These are phyloP conservation scores for Sebastes trivittatus DNA, from an alignment of 2,797 vertebrate genomes.

Conservation along the genomic window DNA sequence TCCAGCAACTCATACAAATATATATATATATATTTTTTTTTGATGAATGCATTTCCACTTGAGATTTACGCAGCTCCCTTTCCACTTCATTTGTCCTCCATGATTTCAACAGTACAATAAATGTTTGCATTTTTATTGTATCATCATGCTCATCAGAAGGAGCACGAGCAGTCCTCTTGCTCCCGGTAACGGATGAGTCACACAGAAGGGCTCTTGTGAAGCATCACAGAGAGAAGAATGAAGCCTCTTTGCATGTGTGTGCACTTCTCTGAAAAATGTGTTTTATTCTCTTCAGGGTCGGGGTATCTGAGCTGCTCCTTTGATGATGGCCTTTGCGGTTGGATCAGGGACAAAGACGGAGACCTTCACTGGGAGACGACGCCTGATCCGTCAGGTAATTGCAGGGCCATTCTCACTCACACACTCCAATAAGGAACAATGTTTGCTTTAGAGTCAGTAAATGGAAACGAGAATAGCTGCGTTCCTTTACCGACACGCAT, in stretches of 20 bases:
- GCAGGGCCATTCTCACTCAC: background rate
- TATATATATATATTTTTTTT: too few species aligned
- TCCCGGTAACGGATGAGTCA: background rate
- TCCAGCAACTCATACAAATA: background rate
- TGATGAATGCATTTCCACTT: constrained; percentile 7
- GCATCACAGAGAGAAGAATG: background rate
- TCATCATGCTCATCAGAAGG: constrained; percentile 13
- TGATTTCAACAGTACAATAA: constrained; percentile 12
- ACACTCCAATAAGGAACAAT: background rate
- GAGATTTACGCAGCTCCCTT: background rate
- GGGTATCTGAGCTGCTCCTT: constrained; percentile 93
- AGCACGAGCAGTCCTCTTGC: background rate
- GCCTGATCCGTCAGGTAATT: constrained; percentile 86
- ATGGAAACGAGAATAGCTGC: constrained; percentile 12
- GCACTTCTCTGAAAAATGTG: constrained; percentile 22
- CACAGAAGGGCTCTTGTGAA: constrained; percentile 23
- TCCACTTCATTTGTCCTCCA: background rate
- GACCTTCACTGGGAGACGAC: constrained; percentile 93
- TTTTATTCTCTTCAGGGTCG: constrained; percentile 75
- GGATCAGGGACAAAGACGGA: constrained; percentile 91
- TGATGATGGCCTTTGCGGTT: constrained; percentile 92
- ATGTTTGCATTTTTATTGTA: constrained; percentile 22
- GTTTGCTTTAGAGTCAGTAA: constrained; percentile 26
- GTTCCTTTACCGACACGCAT: background rate
- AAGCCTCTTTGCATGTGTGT: background rate